Evolutionary conservation across 2,888 invertebrate species (phyloP).

Genomic region (Ametastegia equiseti): DNA sequence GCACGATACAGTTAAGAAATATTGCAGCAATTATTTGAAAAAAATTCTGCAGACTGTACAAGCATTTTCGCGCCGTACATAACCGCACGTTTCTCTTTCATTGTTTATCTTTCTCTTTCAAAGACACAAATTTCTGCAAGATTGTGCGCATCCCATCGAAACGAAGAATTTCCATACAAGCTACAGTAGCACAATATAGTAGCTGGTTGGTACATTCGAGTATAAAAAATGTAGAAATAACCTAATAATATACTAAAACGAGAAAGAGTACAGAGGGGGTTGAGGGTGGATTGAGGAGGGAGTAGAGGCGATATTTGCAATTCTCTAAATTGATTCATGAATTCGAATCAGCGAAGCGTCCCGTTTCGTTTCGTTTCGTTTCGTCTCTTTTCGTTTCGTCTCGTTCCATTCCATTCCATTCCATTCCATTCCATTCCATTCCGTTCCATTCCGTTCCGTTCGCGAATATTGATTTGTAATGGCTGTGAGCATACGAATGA

Average conservation of each 20-base stretch:
- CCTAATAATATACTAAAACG: neutral
- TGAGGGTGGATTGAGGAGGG: neutral
- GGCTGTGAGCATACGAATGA: constrained; percentile 73
- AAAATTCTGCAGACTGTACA: too few relatives aligned
- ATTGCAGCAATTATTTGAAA: too few relatives aligned
- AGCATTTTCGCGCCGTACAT: too few relatives aligned
- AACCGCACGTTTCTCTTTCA: too few relatives aligned
- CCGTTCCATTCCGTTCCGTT: constrained; percentile 46
- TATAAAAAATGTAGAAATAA: neutral
- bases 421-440: constrained; percentile 52
- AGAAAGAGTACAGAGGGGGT: neutral
- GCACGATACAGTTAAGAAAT: too few relatives aligned
- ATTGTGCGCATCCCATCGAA: too few relatives aligned
- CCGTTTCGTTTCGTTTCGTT: constrained; percentile 52
- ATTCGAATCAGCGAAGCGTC: constrained; percentile 43
- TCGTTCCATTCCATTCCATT: constrained; percentile 46
- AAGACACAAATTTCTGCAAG: too few relatives aligned
- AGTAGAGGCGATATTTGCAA: constrained; percentile 25
- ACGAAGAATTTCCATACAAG: too few relatives aligned
- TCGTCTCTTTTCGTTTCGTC: constrained; percentile 15
- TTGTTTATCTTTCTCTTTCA: too few relatives aligned
- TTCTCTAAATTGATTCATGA: constrained; percentile 45
- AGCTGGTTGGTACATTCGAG: too few relatives aligned
- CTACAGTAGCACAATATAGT: too few relatives aligned
- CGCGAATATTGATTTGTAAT: constrained; percentile 52